phyloP scores from a whole-genome alignment of 2,888 invertebrate species.

The Catocala fraxini region DNA sequence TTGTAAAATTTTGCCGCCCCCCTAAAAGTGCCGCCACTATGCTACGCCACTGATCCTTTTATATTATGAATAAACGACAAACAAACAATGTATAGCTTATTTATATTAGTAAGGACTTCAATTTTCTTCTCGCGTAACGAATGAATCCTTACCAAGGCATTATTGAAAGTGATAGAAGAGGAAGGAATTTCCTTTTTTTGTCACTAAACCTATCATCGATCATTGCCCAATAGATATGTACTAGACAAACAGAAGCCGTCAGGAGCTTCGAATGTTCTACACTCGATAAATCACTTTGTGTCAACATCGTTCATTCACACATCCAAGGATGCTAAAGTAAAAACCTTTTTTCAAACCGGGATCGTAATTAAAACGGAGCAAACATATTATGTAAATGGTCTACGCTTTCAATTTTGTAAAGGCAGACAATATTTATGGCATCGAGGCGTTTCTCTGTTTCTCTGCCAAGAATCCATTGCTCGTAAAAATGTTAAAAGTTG shows the following conservation, averaged over 20 bases:
- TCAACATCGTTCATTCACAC: slow-evolving; percentile 37
- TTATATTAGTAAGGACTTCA: no score
- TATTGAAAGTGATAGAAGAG: background rate
- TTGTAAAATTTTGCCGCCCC: no score
- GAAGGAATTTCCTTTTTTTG: background rate
- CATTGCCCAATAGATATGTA: slow-evolving; percentile 12
- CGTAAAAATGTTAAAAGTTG: no score
- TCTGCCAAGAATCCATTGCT: no score
- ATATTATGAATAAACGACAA: no score
- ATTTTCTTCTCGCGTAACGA: no score
- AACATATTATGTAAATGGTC: background rate
- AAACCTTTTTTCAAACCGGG: slow-evolving; percentile 2
- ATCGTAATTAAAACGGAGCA: background rate
- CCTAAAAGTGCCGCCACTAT: no score
- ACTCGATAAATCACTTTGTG: slow-evolving; percentile 41
- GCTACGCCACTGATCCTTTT: no score
- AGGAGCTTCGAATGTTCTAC: slow-evolving; percentile 21
- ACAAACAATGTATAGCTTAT: no score
- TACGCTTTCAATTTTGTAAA: no score
- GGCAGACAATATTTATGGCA: no score
- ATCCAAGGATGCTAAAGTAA: slow-evolving; percentile 17
- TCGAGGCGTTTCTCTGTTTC: no score
- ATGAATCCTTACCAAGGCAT: background rate
- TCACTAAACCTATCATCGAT: slow-evolving; percentile 12
- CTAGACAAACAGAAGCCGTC: slow-evolving; percentile 30